These are phyloP conservation scores for Takifugu flavidus DNA, from an alignment of 2,113 vertebrate genomes.

Conservation along the genomic window DNA sequence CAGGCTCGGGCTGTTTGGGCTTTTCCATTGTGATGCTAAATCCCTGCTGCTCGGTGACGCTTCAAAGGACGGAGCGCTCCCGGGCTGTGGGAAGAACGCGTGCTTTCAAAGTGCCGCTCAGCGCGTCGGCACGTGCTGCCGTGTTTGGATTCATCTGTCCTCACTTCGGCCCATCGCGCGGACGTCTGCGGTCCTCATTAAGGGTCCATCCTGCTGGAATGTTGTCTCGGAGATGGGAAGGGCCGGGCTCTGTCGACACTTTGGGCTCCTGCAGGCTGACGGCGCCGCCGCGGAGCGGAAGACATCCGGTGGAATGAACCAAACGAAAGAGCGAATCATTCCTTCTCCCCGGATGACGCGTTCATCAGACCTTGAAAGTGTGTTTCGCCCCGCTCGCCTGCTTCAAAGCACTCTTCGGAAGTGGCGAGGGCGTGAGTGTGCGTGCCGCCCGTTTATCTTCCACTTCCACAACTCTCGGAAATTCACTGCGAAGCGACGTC, in stretches of 20 bases:
- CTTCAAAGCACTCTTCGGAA: slow-evolving; percentile 26
- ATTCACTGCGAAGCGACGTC: slow-evolving; percentile 5
- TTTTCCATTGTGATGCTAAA: slow-evolving; percentile 4
- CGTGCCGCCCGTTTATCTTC: slow-evolving; percentile 8
- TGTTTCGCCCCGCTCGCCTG: slow-evolving; percentile 38
- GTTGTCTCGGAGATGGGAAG: slow-evolving; percentile 28
- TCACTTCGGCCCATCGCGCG: slow-evolving; percentile 4
- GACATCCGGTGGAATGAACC: slow-evolving; percentile 52
- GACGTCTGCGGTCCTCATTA: slow-evolving; percentile 27
- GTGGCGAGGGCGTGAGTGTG: slow-evolving; percentile 2
- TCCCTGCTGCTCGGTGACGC: background rate
- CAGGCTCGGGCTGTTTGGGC: background rate
- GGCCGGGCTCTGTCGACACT: slow-evolving; percentile 45
- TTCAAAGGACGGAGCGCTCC: slow-evolving; percentile 5
- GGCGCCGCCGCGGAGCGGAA: slow-evolving; percentile 42
- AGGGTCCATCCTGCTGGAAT: slow-evolving; percentile 28
- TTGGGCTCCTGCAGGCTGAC: slow-evolving; percentile 53
- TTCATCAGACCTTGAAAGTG: slow-evolving; percentile 64
- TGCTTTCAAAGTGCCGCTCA: background rate
- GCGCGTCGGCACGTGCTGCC: background rate
- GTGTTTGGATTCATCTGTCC: background rate
- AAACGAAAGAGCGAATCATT: slow-evolving; percentile 66
- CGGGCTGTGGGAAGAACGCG: background rate
- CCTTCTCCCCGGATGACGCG: slow-evolving; percentile 57
- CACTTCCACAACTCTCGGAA: slow-evolving; percentile 7